These are phyloP conservation scores for Frankliniella intonsa DNA, from an alignment of 2,888 invertebrate genomes.

Conservation along the genomic window DNA sequence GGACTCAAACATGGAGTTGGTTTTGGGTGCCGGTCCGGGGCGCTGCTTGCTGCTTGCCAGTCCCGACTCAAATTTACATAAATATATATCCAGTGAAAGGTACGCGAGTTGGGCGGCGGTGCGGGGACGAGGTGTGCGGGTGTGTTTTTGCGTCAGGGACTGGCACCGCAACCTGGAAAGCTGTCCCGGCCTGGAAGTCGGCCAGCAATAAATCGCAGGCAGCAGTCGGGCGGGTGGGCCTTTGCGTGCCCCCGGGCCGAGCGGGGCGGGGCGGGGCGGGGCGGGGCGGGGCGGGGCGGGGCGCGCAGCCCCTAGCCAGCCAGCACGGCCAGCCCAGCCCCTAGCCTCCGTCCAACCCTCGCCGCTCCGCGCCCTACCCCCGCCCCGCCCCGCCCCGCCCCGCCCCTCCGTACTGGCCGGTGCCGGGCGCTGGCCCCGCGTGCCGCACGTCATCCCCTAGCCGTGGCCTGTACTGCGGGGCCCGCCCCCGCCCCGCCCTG, in stretches of 20 bases:
- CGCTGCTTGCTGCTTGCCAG: background rate
- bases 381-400: background rate
- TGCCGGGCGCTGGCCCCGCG: background rate
- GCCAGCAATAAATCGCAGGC: constrained; percentile 7
- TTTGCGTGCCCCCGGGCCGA: background rate
- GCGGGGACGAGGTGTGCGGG: background rate
- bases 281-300: background rate
- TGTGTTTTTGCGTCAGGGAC: too few relatives aligned
- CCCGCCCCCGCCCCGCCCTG: background rate
- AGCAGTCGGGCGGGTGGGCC: background rate
- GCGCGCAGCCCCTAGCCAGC: too few relatives aligned
- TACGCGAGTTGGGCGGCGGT: background rate
- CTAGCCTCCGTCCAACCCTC: constrained; percentile 10
- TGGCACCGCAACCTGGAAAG: too few relatives aligned
- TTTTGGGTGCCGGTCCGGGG: background rate
- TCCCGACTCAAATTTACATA: too few relatives aligned
- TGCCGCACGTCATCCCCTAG: constrained; percentile 13
- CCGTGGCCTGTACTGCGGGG: background rate
- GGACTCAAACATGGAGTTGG: too few relatives aligned
- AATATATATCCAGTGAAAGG: too few relatives aligned
- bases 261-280: background rate
- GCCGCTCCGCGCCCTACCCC: background rate
- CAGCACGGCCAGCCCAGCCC: background rate
- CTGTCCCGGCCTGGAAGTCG: constrained; percentile 3
- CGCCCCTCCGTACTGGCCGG: background rate